These are phyloP conservation scores for Proctacanthus coquilletti DNA, from an alignment of 1,140 invertebrate species.

Conservation along the genomic window DNA sequence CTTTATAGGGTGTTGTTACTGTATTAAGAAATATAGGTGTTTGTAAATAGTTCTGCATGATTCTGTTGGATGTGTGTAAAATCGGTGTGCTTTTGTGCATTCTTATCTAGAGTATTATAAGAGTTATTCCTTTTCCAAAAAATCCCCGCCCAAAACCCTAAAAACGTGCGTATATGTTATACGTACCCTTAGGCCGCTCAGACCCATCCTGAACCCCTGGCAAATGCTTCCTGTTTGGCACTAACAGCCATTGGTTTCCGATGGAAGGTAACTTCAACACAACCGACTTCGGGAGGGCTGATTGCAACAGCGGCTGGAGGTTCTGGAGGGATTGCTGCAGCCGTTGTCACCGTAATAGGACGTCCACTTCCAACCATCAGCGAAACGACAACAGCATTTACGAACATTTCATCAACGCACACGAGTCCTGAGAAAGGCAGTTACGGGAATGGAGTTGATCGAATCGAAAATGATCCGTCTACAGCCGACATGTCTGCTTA, in stretches of 20 bases:
- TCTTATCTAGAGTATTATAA: too few relatives aligned
- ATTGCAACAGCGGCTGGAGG: constrained; percentile 39
- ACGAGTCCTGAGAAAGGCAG: constrained; percentile 51
- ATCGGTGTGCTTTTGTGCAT: too few relatives aligned
- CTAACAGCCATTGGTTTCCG: constrained; percentile 9
- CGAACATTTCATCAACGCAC: constrained; percentile 51
- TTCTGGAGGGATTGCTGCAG: constrained; percentile 51
- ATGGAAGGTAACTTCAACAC: constrained; percentile 13
- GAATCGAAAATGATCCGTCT: constrained; percentile 43
- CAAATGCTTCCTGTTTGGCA: constrained; percentile 8
- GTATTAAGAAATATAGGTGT: too few relatives aligned
- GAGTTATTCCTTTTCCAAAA: too few relatives aligned
- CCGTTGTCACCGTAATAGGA: constrained; percentile 54
- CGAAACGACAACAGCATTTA: constrained; percentile 45
- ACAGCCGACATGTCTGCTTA: constrained; percentile 33
- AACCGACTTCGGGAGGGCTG: constrained; percentile 32
- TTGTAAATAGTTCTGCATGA: too few relatives aligned
- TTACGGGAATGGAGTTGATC: constrained; percentile 40
- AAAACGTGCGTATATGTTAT: constrained; percentile 4
- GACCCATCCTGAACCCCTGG: constrained; percentile 7
- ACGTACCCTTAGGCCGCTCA: constrained; percentile 4
- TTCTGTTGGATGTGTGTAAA: too few relatives aligned
- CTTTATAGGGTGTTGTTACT: too few relatives aligned
- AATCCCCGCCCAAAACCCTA: constrained; percentile 2
- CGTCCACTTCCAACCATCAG: constrained; percentile 52